Evolutionary conservation across 2,113 vertebrate species (phyloP), one percentile per base, ranked within the genome.

Genomic region (Alectura lathami): DNA sequence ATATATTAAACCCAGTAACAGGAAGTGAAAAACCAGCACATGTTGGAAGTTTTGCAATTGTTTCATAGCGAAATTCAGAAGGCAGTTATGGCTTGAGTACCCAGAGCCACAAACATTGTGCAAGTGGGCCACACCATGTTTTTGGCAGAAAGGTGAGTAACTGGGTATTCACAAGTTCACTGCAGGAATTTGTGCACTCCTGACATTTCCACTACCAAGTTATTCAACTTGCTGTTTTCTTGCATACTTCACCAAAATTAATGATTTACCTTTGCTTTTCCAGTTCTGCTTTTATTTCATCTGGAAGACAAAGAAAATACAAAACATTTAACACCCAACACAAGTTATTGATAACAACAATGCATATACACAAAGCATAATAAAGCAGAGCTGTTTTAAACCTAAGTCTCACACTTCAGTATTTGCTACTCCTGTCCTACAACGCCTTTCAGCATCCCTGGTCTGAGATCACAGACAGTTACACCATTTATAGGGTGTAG

Each of bases 201-300:
- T 48, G n/a, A 32, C 16, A 86, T n/a, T n/a, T 36, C 43, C 29
- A 50, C n/a, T 45, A 24, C 9, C 9, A 47, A 86, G 42, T 56
- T 26, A 81, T 27, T 54, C 16, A 14, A 53, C 30, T 77, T 80
- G 27, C 17, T 80, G 17, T 36, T 54, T 45, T 60, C 40, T 59
- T 16, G 17, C 32, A 38, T 8, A 42, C 9, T 43, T 88, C 36
- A 83, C 7, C 89, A 10, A 24, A 87, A 69, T 36, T 86, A 57
- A 30, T 63, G 32, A 92, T 96, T 98, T 98, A 99, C 99, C 98
- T 99, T 97, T 99, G 98, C 90, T 98, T 98, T 95, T 99, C 98
- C 91, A 99, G 97, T 94, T 99, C 99, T 38, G 94, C 88, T 98
- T 99, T 99, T 97, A 99, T 99, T 98, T 99, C 99, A 98, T 99